Evolutionary conservation across 2,888 invertebrate species (phyloP), one percentile per base, ranked within the genome.

Genomic region (Ormia ochracea): DNA sequence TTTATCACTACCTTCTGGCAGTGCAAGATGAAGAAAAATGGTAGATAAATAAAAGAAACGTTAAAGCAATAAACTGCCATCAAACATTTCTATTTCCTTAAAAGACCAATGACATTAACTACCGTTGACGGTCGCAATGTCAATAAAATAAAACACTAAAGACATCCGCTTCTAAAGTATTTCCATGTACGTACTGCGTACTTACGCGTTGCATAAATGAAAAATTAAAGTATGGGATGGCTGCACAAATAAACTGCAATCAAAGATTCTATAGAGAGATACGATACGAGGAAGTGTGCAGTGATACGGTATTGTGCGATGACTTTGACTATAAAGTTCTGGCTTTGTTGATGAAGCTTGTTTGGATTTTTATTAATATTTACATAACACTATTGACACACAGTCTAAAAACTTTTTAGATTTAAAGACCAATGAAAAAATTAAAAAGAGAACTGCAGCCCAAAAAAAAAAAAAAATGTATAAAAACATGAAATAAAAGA

Each of bases 61-160:
- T 7, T 48, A 45, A 69, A 61, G 45, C 61, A 26, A 66, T 80
- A 70, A 79, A 61, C 28, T 43, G 17, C 5, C 45, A 43, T 56
- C 33, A 50, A 56, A 70, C 33, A 72, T 45, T 68, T 72, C 52
- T 63, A 77, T 76, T 80, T 80, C 80, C 80, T 80, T 58, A 80
- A 80, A 80, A 80, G 80, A 76, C 80, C 80, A 80, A 73, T 80
- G 80, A 80, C 80, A 80, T 80, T 80, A 68, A 75, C 61, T 61
- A 43, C 61, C 56, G 68, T 26, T 43, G 48, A 63, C 61, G 72
- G 72, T 68, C 76, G 63, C 76, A 76, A 73, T 76, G 80, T 77
- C 76, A 80, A 77, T 77, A 77, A 65, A 65, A 73, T 56, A 63
- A 61, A 50, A 74, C 28, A 33, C 38, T 58, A 65, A 74, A 74